phyloP scores from a whole-genome alignment of 2,888 invertebrate species.

The Eupeodes latifasciatus region DNA sequence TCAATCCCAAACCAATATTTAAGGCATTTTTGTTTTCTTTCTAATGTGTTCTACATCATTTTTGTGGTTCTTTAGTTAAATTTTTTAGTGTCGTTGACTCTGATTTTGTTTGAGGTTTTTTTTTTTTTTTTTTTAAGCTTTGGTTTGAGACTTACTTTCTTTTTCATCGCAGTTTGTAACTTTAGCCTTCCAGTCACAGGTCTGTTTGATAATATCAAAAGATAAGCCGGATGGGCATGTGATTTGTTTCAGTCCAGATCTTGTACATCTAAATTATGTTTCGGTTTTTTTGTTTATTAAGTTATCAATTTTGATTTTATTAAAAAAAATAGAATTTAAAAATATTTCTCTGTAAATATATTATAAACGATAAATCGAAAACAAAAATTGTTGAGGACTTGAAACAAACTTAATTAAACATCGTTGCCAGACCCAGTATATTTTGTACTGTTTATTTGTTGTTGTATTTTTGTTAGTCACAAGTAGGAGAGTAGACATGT shows the following conservation, averaged over 20 bases:
- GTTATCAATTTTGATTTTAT: conserved; percentile 50
- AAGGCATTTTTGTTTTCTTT: conserved; percentile 51
- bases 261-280: conserved; percentile 88
- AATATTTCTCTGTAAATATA: conserved; percentile 10
- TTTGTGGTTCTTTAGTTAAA: conserved; percentile 75
- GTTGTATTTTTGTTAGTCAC: conserved; percentile 66
- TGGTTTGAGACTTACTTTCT: conserved; percentile 93
- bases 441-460: conserved; percentile 16
- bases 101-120: conserved; percentile 69
- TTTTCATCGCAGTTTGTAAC: conserved; percentile 98
- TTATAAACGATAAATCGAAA: conserved; percentile 3
- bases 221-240: conserved; percentile 98
- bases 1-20: conserved; percentile 75
- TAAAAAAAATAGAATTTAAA: conserved; percentile 12
- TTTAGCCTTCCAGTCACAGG: conserved; percentile 99
- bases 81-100: conserved; percentile 76
- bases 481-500: conserved; percentile 55
- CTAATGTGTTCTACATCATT: conserved; percentile 55
- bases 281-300: conserved; percentile 44
- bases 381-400: conserved; percentile 38
- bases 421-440: conserved; percentile 59
- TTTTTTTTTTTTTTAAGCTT: conserved; percentile 70
- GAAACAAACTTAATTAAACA: conserved; percentile 37
- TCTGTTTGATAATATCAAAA: conserved; percentile 99
- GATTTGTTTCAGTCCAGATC: conserved; percentile 97